Conservation (phyloP, 2,797 vertebrate species). For the Onychomys arenicola region DNA sequence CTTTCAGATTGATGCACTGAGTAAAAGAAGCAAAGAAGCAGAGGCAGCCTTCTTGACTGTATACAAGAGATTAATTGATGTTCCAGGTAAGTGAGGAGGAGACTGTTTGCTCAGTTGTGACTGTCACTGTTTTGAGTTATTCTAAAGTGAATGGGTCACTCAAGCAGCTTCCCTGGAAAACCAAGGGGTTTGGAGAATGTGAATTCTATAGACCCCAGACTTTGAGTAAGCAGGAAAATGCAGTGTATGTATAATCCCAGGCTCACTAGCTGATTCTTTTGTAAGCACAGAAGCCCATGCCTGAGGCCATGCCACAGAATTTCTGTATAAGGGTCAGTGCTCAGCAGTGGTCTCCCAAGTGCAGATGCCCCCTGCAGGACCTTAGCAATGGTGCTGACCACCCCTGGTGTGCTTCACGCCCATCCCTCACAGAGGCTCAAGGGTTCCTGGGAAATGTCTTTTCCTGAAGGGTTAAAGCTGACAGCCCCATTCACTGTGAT, state of each 20-base stretch:
- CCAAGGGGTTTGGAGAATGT: background rate
- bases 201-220: background rate
- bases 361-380: background rate
- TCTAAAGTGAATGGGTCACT: background rate
- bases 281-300: background rate
- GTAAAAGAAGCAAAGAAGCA: constrained; percentile 99
- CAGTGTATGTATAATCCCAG: background rate
- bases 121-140: background rate
- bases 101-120: background rate
- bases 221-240: background rate
- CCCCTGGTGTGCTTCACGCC: background rate
- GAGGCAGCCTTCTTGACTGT: constrained; percentile 99
- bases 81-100: constrained; percentile 92
- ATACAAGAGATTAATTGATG: constrained; percentile 99
- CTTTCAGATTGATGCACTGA: constrained; percentile 96
- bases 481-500: background rate
- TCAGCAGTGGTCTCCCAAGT: background rate
- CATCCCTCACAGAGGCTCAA: background rate
- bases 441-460: background rate
- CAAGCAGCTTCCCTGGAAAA: background rate
- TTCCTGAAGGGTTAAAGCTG: background rate
- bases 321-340: rapidly evolving
- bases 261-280: background rate
- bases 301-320: background rate
- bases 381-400: background rate